Conservation (phyloP, 2,888 invertebrate species). For the Anthoptus insignis region DNA sequence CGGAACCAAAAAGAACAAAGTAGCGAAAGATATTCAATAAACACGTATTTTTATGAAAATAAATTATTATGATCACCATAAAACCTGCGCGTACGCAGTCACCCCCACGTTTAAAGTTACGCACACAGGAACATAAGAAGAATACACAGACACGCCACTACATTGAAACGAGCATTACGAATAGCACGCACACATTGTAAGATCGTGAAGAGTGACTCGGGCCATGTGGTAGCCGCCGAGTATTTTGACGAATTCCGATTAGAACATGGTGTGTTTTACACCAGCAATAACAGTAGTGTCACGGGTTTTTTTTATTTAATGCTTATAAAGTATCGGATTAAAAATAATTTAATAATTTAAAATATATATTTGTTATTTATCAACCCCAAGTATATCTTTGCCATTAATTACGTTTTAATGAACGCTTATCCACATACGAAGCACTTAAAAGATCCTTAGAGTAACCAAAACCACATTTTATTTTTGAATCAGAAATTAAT, state of each 20-base stretch:
- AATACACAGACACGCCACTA: conserved; percentile 41
- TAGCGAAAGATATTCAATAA: conserved; percentile 18
- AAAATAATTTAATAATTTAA: too few relatives aligned
- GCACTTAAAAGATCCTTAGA: too few relatives aligned
- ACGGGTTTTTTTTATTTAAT: too few relatives aligned
- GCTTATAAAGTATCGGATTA: too few relatives aligned
- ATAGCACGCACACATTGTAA: conserved; percentile 21
- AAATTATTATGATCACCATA: conserved; percentile 30
- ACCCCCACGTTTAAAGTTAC: conserved; percentile 39
- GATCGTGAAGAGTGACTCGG: conserved; percentile 71
- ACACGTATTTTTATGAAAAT: conserved; percentile 21
- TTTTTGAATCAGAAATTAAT: too few relatives aligned
- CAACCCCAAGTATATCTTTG: too few relatives aligned
- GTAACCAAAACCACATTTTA: too few relatives aligned
- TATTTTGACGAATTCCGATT: conserved; percentile 85
- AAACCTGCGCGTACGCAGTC: conserved; percentile 52
- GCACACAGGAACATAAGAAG: conserved; percentile 45
- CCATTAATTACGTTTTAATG: too few relatives aligned
- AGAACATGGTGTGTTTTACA: conserved; percentile 61
- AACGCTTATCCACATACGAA: too few relatives aligned
- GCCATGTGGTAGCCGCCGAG: conserved; percentile 80
- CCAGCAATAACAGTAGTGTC: conserved; percentile 37
- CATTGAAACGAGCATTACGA: conserved; percentile 53
- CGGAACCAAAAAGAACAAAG: background rate
- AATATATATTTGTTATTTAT: too few relatives aligned